Percentiles rank a stretch among this genome's conserved stretches.
Conservation (phyloP, 2,888 invertebrate genomes). For the Melieria crassipennis region DNA sequence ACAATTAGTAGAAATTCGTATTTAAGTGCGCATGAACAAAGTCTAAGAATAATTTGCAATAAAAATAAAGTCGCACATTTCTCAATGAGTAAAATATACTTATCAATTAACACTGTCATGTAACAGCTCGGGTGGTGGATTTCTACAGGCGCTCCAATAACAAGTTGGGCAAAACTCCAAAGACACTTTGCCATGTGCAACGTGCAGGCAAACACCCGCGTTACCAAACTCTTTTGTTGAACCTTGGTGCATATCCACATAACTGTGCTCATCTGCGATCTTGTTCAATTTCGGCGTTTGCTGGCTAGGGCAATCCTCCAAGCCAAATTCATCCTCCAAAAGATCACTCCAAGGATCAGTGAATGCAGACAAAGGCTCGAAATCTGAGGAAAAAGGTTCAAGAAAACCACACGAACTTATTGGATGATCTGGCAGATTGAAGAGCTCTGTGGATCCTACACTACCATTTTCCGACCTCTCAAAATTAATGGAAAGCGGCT, state of each 20-base stretch:
- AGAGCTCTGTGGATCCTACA: conserved; percentile 23
- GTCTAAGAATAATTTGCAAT: no score
- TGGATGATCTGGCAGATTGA: conserved; percentile 23
- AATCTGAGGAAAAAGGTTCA: conserved; percentile 56
- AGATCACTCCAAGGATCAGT: conserved; percentile 45
- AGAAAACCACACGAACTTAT: conserved; percentile 46
- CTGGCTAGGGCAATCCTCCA: conserved; percentile 5
- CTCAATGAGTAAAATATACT: no score
- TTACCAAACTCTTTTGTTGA: conserved; percentile 51
- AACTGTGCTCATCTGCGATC: conserved; percentile 47
- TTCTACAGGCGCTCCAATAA: conserved; percentile 59
- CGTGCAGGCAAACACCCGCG: conserved; percentile 70
- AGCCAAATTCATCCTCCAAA: conserved; percentile 41
- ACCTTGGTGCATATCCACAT: conserved; percentile 34
- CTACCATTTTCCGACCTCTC: conserved; percentile 47
- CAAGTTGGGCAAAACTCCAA: conserved; percentile 71
- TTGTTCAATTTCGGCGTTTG: background rate
- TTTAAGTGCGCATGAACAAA: no score
- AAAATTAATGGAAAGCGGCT: conserved; percentile 38
- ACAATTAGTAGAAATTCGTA: no score
- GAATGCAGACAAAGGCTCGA: conserved; percentile 41
- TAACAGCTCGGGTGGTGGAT: no score
- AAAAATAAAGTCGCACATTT: no score
- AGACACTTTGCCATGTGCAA: conserved; percentile 68
- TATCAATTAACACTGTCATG: no score